Evolutionary conservation across 1,140 invertebrate species (phyloP), one percentile per base, ranked within the genome.

Genomic region (honey bee (Apis mellifera)): DNA sequence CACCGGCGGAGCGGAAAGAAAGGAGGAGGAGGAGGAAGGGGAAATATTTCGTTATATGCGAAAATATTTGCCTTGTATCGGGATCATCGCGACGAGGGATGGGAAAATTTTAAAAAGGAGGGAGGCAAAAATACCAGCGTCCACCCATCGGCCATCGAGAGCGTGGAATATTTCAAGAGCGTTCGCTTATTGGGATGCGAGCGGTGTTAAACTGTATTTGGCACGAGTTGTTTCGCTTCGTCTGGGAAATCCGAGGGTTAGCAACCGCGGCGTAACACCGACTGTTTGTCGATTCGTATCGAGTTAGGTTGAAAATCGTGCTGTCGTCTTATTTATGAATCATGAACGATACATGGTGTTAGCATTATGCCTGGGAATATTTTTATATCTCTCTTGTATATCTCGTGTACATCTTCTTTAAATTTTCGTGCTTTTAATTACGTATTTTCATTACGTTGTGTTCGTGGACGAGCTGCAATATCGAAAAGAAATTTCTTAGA

Each of bases 231-330:
- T 78, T 77, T 70, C 48, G 26, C 17, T 42, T 9, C 78, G 64
- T 66, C 62, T 75, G 74, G 80, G 74, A 82, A 82, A 82, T 82
- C n/a, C 65, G 66, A n/a, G 48, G 73, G 55, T 69, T 82, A 70
- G 54, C 50, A 62, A 62, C 70, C 70, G 52, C 32, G 11, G 23
- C 71, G n/a, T 65, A 54, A 26, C 50, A 57, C 60, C 7, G 17
- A 70, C 21, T 77, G 50, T 82, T 70, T 77, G 62, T 59, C 57
- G 26, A 82, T 77, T 26, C 21, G 32, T 7, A 77, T 77, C 64
- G 55, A 82, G 19, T 78, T 70, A 62, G 54, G 11, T 70, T 11
- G 74, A 55, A 77, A 77, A 70, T 54, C 54, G 32, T 0, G 12
- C 9, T 26, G 32, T 26, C 26, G 1, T 9, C 9, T 21, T 21